Conservation (phyloP, 2,113 vertebrate species). For the Dromaius novaehollandiae region DNA sequence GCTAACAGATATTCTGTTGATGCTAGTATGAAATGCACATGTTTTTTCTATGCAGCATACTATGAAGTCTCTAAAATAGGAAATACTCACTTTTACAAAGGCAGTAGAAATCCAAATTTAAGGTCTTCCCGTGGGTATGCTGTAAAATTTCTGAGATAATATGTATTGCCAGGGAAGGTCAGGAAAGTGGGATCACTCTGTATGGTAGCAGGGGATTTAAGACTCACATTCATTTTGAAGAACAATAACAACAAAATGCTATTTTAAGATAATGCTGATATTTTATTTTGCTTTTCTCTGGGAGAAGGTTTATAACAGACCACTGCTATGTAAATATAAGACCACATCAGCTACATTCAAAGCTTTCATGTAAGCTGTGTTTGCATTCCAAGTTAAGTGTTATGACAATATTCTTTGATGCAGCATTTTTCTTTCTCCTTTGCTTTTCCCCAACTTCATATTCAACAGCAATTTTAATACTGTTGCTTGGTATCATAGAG, state of each 20-base stretch:
- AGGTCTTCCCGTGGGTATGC: not conserved
- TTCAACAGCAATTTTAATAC: not conserved
- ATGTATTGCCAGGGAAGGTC: not conserved
- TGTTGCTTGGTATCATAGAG: not conserved
- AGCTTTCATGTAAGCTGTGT: not conserved
- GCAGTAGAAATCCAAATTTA: not conserved
- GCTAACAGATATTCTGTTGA: not conserved
- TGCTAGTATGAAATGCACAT: not conserved
- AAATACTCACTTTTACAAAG: not conserved
- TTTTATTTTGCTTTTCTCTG: not conserved
- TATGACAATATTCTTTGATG: not conserved
- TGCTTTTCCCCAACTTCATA: not conserved
- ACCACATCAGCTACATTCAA: not conserved
- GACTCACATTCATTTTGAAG: not conserved
- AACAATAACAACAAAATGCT: not conserved
- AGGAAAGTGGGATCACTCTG: not conserved
- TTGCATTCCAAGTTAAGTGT: not conserved
- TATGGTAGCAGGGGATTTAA: not conserved
- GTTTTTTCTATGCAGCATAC: not conserved
- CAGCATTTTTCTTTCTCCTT: not conserved
- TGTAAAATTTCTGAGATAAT: not conserved
- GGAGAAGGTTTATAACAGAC: not conserved
- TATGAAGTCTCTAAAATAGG: not conserved
- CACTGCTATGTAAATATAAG: not conserved
- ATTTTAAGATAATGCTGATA: not conserved